A percentile compares a stretch with the other conserved stretches of the same genome.
Conservation (phyloP, 2,113 vertebrate genomes). For the Hiodon alosoides region DNA sequence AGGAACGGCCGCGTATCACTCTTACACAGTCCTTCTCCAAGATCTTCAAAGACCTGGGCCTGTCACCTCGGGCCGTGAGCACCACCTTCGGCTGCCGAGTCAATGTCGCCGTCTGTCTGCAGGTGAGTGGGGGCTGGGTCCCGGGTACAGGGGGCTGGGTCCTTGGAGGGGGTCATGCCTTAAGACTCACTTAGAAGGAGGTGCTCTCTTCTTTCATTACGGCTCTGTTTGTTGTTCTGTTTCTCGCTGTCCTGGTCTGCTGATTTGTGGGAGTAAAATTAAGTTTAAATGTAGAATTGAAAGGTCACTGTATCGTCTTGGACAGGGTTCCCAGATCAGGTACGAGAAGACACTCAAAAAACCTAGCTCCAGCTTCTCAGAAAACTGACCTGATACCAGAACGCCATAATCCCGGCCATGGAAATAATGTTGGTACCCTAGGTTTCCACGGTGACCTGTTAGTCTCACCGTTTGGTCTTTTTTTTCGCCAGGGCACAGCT, state of each 20-base stretch:
- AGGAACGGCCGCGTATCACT: conserved; percentile 82
- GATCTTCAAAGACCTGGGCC: conserved; percentile 90
- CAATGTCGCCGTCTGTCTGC: conserved; percentile 90
- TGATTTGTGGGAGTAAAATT: no score
- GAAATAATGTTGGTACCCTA: background rate
- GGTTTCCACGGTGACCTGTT: conserved; percentile 10
- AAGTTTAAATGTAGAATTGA: no score
- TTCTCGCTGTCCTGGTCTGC: background rate
- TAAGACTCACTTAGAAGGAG: background rate
- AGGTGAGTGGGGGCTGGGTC: conserved; percentile 64
- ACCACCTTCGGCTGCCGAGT: conserved; percentile 95
- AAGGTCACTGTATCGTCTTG: no score
- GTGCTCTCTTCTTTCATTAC: conserved; percentile 10
- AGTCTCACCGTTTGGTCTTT: conserved; percentile 12
- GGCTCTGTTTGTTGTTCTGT: background rate
- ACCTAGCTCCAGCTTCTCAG: no score
- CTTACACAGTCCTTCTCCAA: conserved; percentile 93
- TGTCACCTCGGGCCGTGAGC: conserved; percentile 88
- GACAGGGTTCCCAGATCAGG: no score
- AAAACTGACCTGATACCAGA: no score
- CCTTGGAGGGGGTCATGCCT: background rate
- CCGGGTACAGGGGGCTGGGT: background rate
- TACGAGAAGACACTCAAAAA: no score
- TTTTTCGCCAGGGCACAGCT: conserved; percentile 76
- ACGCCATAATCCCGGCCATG: no score